These are phyloP conservation scores for Belonocnema kinseyi DNA, from an alignment of 1,140 invertebrate species.

Conservation along the genomic window DNA sequence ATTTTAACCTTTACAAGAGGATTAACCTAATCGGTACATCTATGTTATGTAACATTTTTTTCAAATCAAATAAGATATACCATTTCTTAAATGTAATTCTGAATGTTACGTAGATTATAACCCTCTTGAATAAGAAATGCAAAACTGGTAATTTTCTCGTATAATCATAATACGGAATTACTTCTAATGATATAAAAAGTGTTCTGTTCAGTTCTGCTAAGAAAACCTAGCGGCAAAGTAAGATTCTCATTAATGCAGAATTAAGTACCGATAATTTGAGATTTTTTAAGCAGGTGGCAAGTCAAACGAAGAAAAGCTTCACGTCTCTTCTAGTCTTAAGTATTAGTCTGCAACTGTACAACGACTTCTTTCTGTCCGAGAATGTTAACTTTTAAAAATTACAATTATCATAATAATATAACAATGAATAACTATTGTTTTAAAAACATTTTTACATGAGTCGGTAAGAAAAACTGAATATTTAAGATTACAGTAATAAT, in stretches of 20 bases:
- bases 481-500: not conserved
- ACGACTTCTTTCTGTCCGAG: too few species aligned
- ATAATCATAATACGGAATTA: not conserved
- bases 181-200: not conserved
- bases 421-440: constrained; percentile 4
- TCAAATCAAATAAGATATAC: too few species aligned
- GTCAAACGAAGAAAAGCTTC: not conserved
- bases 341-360: too few species aligned
- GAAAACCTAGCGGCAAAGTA: not conserved
- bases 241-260: not conserved
- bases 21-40: not conserved
- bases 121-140: too few species aligned
- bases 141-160: not conserved
- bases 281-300: not conserved
- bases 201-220: constrained; percentile 13
- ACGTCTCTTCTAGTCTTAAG: not conserved
- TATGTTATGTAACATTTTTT: not conserved
- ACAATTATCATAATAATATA: not conserved
- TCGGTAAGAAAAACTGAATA: not conserved
- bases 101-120: too few species aligned
- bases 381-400: too few species aligned
- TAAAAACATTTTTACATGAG: not conserved
- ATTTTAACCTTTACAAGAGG: not conserved
- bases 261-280: constrained; percentile 12
- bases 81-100: too few species aligned